Conservation (phyloP, 2,888 invertebrate species). For the Phrixothrix hirtus region DNA sequence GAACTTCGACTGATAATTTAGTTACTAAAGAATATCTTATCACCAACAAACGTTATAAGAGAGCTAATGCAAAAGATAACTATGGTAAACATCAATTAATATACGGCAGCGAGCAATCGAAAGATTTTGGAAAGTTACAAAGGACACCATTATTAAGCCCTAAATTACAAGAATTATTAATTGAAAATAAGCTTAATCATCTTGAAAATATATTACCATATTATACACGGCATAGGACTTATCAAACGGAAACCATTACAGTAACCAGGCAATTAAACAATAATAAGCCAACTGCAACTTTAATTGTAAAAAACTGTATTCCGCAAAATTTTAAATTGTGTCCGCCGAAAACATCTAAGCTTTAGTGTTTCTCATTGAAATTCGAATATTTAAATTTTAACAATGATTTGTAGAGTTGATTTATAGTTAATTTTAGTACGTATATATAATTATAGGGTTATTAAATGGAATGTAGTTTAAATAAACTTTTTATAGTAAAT, state of each 20-base stretch:
- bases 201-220: slow-evolving; percentile 52
- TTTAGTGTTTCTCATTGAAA: too few relatives aligned
- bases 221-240: slow-evolving; percentile 49
- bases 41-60: slow-evolving; percentile 14
- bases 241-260: slow-evolving; percentile 51
- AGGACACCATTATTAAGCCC: slow-evolving; percentile 42
- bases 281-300: slow-evolving; percentile 48
- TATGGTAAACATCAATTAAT: not conserved
- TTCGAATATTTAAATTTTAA: too few relatives aligned
- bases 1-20: slow-evolving; percentile 38
- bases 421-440: too few relatives aligned
- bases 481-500: too few relatives aligned
- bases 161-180: slow-evolving; percentile 42
- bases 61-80: slow-evolving; percentile 1
- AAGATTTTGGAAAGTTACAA: slow-evolving; percentile 20
- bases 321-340: slow-evolving; percentile 51
- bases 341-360: slow-evolving; percentile 33
- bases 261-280: slow-evolving; percentile 48
- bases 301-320: slow-evolving; percentile 52
- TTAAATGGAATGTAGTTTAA: too few relatives aligned
- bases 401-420: too few relatives aligned
- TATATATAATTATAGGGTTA: too few relatives aligned
- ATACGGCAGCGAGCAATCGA: slow-evolving; percentile 39
- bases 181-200: slow-evolving; percentile 52
- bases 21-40: slow-evolving; percentile 51